Evolutionary conservation across 2,113 vertebrate species (phyloP).

Genomic region (Chiloscyllium plagiosum): DNA sequence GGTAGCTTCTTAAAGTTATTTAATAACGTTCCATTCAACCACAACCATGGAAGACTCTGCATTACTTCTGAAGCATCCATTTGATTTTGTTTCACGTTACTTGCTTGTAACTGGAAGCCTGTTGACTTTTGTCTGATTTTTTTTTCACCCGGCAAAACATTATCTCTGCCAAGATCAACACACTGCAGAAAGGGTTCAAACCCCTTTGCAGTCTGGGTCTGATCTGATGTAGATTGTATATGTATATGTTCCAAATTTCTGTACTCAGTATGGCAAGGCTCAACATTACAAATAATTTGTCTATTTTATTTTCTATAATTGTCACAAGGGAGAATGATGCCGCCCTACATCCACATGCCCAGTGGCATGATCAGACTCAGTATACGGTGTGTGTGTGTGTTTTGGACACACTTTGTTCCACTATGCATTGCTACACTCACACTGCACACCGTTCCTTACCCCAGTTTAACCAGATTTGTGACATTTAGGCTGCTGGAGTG

Average conservation of each 20-base stretch:
- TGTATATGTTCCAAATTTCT: slow-evolving; percentile 25
- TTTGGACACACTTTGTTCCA: background rate
- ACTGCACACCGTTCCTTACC: background rate
- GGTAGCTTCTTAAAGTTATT: background rate
- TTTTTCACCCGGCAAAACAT: background rate
- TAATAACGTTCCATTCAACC: background rate
- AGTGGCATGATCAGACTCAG: background rate
- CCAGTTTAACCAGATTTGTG: background rate
- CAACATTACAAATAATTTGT: background rate
- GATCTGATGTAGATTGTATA: background rate
- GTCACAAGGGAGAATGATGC: background rate
- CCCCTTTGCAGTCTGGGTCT: background rate
- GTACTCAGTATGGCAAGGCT: background rate
- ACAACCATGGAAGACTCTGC: background rate
- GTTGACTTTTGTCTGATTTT: background rate
- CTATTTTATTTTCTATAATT: background rate
- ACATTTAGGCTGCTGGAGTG: no score
- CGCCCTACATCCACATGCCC: background rate
- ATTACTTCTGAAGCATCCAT: background rate
- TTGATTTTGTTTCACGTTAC: background rate
- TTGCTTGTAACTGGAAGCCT: background rate
- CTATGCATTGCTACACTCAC: background rate
- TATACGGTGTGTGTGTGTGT: background rate
- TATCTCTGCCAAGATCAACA: slow-evolving; percentile 15
- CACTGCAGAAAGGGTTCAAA: background rate